Conservation (phyloP, 1,140 invertebrate species). For the Drosophila murphyi region DNA sequence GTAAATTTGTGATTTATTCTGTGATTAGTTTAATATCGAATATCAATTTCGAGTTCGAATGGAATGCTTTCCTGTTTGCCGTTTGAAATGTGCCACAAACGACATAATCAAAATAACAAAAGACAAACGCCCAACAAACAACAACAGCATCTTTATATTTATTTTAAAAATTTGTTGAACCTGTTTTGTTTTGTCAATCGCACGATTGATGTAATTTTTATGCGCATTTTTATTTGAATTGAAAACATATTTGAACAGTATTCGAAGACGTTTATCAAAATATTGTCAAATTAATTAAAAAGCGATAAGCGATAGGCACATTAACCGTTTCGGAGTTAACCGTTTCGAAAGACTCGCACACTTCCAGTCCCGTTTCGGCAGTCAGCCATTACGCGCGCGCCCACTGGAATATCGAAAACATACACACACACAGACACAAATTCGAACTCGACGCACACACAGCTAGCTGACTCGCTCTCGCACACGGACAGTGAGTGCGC, state of each 20-base stretch:
- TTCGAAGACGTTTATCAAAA: slow-evolving; percentile 14
- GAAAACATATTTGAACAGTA: slow-evolving; percentile 52
- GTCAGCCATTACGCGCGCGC: slow-evolving; percentile 72
- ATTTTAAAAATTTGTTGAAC: slow-evolving; percentile 37
- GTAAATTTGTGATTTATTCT: slow-evolving; percentile 3
- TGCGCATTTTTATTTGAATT: slow-evolving; percentile 67
- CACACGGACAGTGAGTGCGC: slow-evolving; percentile 7
- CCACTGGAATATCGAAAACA: slow-evolving; percentile 60
- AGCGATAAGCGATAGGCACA: slow-evolving; percentile 30
- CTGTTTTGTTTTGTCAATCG: slow-evolving; percentile 43
- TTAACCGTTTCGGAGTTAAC: slow-evolving; percentile 62
- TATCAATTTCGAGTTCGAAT: neutral
- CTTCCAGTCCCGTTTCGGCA: slow-evolving; percentile 32
- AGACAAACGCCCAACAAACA: slow-evolving; percentile 4
- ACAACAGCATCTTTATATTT: slow-evolving; percentile 8
- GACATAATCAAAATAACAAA: slow-evolving; percentile 40
- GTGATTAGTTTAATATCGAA: too few relatives aligned
- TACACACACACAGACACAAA: slow-evolving; percentile 2
- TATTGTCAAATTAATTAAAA: slow-evolving; percentile 50
- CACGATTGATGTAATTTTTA: slow-evolving; percentile 68
- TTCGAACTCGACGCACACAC: slow-evolving; percentile 52
- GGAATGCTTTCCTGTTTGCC: slow-evolving; percentile 21
- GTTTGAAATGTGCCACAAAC: slow-evolving; percentile 27
- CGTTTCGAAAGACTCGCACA: slow-evolving; percentile 26
- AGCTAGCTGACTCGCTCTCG: slow-evolving; percentile 34